Evolutionary conservation across 2,113 vertebrate species (phyloP).

Genomic region (Sander vitreus): DNA sequence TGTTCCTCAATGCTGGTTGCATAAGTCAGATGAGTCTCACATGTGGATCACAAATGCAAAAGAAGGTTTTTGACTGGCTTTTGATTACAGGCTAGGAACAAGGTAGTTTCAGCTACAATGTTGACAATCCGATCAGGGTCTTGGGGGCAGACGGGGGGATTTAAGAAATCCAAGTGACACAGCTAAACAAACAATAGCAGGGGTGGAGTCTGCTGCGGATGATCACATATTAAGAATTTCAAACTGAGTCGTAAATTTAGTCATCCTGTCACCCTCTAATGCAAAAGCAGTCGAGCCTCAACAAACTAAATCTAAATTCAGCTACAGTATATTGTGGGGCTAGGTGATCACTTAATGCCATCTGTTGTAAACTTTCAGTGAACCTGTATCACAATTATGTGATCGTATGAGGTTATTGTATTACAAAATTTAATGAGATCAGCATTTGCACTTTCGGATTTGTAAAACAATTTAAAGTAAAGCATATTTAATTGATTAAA

Average conservation of each 20-base stretch:
- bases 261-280: not conserved
- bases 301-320: not conserved
- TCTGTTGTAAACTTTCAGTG: not conserved
- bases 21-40: no score
- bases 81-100: not conserved
- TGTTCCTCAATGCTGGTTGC: no score
- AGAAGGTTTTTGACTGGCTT: no score
- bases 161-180: not conserved
- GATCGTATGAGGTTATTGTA: no score
- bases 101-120: not conserved
- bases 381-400: not conserved
- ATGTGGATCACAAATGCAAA: no score
- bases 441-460: no score
- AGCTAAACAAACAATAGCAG: not conserved
- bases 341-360: not conserved
- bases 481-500: no score
- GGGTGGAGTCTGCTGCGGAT: not conserved
- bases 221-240: not conserved
- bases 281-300: not conserved
- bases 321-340: not conserved
- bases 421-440: no score
- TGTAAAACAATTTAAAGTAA: no score
- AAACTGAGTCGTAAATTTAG: no score
- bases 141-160: no score
- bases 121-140: not conserved